Evolutionary conservation across 2,113 vertebrate species (phyloP).

Genomic region (Accipiter cooperii): DNA sequence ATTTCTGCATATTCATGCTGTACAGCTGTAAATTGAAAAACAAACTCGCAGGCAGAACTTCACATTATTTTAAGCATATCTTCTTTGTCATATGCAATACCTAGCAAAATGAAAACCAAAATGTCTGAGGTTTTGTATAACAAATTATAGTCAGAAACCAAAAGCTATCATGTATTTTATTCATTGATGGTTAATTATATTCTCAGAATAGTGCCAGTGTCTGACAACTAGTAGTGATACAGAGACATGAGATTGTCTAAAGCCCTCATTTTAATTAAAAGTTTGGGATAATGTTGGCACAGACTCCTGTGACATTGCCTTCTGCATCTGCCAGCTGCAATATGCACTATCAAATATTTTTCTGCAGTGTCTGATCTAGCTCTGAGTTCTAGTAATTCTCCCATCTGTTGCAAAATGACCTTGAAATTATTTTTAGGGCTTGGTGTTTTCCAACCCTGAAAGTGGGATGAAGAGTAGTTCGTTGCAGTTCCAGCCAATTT

Average conservation of each 20-base stretch:
- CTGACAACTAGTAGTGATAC: background rate
- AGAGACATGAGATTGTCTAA: conserved; percentile 1
- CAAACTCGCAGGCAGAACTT: background rate
- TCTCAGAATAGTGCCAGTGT: background rate
- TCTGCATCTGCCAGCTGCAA: conserved; percentile 40
- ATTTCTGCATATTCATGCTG: background rate
- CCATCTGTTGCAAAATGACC: conserved; percentile 49
- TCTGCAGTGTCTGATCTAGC: conserved; percentile 22
- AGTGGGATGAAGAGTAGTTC: background rate
- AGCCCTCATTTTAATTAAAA: conserved; percentile 55
- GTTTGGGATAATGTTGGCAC: conserved; percentile 12
- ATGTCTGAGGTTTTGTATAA: background rate
- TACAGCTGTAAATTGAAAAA: background rate
- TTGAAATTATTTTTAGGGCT: conserved; percentile 42
- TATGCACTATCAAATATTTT: conserved; percentile 14
- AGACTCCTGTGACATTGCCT: background rate
- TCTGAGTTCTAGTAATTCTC: conserved; percentile 37
- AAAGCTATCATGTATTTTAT: background rate
- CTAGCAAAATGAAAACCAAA: background rate
- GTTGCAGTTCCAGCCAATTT: background rate
- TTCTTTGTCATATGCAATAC: background rate
- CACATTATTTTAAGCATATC: background rate
- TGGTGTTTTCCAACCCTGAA: background rate
- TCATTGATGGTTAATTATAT: conserved; percentile 15
- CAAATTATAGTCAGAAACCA: background rate